Evolutionary conservation across 2,888 invertebrate species (phyloP), one percentile per base, ranked within the genome.

Genomic region (Spodoptera picta): DNA sequence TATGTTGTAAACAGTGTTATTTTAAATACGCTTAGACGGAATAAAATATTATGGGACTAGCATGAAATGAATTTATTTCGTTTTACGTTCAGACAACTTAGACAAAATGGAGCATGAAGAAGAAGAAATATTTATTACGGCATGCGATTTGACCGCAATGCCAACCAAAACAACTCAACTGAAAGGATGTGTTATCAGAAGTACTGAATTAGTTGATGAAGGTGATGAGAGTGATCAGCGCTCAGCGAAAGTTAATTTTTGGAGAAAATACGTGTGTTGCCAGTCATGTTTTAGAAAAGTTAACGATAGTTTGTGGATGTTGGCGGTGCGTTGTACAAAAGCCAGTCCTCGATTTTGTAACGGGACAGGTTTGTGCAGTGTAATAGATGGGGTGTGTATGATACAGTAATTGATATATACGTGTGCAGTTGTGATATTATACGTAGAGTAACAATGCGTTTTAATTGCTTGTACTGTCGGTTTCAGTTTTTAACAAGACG

Each of bases 281-380:
- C 71, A 76, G 44, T 67, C 83, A 43, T 90, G 89, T 78, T 73
- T 71, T 31, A 73, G 82, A 49, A 63, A 56, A 36, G 81, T 85
- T 41, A 78, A 83, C 62, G 85, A 92, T 65, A 57, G 68, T 62
- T 43, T 88, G 7, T 93, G 92, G 90, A 76, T 79, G 70, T 83
- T 90, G 85, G 87, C 91, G 82, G 92, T 93, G 89, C 89, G 89
- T 91, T 93, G 90, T 83, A 87, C 88, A 81, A 90, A 83, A 71
- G 60, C 82, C 46, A 73, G 84, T 10, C 90, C 91, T 14, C 77
- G 82, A 36, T 77, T 63, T 56, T 90, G 83, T 82, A 75, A 84
- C 55, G 75, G 80, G 7, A 85, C 79, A 82, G 77, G 56, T 60
- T 82, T 85, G 66, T 93, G 93, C 83, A 55, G 68, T 69, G 83